phyloP scores from a whole-genome alignment of 1,140 invertebrate genomes.

The Gonatopus flavifemur region DNA sequence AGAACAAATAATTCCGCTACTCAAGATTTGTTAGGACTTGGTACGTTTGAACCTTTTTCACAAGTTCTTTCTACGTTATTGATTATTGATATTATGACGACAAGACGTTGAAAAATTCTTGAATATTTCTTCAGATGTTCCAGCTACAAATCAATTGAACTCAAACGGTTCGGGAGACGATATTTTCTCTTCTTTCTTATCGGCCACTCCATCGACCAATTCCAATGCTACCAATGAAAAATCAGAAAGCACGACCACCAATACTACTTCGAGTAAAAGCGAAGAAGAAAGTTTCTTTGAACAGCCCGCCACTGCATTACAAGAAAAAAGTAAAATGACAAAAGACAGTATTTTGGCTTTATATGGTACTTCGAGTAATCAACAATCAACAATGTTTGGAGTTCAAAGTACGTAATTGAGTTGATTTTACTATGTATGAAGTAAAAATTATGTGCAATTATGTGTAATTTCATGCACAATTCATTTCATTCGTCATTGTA shows the following conservation, averaged over 20 bases:
- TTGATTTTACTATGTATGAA: too few relatives aligned
- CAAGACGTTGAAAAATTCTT: slow-evolving; percentile 1
- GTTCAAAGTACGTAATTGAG: slow-evolving; percentile 41
- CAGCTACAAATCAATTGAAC: slow-evolving; percentile 44
- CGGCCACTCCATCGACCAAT: slow-evolving; percentile 61
- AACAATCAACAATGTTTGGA: slow-evolving; percentile 43
- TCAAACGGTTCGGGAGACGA: slow-evolving; percentile 64
- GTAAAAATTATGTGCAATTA: too few relatives aligned
- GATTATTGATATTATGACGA: background rate
- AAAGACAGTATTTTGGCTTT: slow-evolving; percentile 93
- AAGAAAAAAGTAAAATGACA: slow-evolving; percentile 80
- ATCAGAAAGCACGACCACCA: slow-evolving; percentile 41
- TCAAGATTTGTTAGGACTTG: slow-evolving; percentile 67
- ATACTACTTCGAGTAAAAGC: slow-evolving; percentile 58
- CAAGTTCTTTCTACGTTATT: background rate
- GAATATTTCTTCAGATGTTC: slow-evolving; percentile 41
- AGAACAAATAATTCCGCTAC: slow-evolving; percentile 59
- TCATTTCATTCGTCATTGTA: background rate
- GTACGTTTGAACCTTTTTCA: slow-evolving; percentile 38
- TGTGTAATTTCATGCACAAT: too few relatives aligned
- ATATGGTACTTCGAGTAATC: slow-evolving; percentile 66
- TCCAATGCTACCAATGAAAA: slow-evolving; percentile 32
- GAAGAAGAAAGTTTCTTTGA: slow-evolving; percentile 91
- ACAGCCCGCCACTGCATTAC: slow-evolving; percentile 73
- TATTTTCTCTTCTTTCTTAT: slow-evolving; percentile 76